phyloP scores from a whole-genome alignment of 2,888 invertebrate species.

The Taphrorychus bicolor region DNA sequence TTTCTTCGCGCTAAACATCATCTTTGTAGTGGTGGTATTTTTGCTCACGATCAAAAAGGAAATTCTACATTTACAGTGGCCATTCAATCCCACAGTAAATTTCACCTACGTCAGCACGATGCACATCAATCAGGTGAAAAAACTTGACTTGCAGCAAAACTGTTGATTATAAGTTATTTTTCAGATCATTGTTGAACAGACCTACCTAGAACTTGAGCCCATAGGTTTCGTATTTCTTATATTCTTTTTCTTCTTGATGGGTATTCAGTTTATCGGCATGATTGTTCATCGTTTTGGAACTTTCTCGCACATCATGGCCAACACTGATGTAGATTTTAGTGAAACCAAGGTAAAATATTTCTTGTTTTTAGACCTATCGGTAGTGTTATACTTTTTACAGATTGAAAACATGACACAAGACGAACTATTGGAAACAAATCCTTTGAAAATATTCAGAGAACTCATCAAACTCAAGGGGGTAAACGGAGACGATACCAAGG shows the following conservation, averaged over 20 bases:
- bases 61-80: constrained; percentile 72
- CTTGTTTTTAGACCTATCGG: neutral
- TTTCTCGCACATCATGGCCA: constrained; percentile 75
- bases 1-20: constrained; percentile 78
- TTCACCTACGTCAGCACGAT: constrained; percentile 52
- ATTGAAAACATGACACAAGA: constrained; percentile 83
- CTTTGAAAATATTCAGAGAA: constrained; percentile 87
- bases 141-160: neutral
- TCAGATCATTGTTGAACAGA: constrained; percentile 64
- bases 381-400: constrained; percentile 53
- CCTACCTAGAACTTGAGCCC: constrained; percentile 73
- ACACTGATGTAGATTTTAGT: constrained; percentile 63
- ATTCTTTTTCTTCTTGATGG: constrained; percentile 73
- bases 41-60: constrained; percentile 77
- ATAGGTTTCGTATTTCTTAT: constrained; percentile 78
- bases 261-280: constrained; percentile 79
- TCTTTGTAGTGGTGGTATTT: constrained; percentile 78
- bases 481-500: constrained; percentile 75
- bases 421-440: constrained; percentile 84
- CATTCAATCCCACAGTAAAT: constrained; percentile 65
- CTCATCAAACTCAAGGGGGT: constrained; percentile 82
- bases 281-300: constrained; percentile 78
- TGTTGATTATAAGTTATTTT: constrained; percentile 33
- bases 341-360: constrained; percentile 31
- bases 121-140: constrained; percentile 49